Base-by-base conservation (phyloP, 2,113 vertebrate species). In the Pavo muticus region DNA sequence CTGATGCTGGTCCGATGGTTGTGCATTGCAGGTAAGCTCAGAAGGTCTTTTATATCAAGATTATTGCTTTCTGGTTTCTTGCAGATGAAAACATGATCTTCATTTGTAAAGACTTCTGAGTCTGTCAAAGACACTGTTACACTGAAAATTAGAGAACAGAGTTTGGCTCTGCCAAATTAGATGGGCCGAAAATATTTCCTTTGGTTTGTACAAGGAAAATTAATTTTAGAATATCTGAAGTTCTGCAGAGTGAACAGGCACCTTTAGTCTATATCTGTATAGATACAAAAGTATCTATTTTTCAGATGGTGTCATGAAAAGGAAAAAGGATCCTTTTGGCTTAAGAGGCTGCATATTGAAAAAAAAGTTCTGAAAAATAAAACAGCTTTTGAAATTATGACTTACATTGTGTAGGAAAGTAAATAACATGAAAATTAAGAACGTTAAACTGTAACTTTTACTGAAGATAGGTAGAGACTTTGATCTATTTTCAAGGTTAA, bases 1-100 rank as follows among this genome's bases (percentile, higher is more conserved):
- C 99, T 32, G 99, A 99, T 60, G 99, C 99, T 2, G 99, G 99
- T 77, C 99, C 99, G 17, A 99, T 99, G 99, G 99, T 99, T 94
- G 99, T 99, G 48, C 99, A 99, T 93, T 99, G 99, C 98, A 99
- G 99, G 99, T 99, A 97, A 97, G 98, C 23, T 9, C 30, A 78
- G 10, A 48, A 52, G 74, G 44, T 73, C 18, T 74, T 11, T 50
- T 57, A 15, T 18, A 10, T n/a, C 18, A 65, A 61, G 14, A 56
- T 81, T 84, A 24, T 10, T 68, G 44, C 30, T 83, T 59, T 50
- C 40, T 79, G 10, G 52, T 90, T 47, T 54, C 9, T 54, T 68
- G 42, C 24, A 60, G 25, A 47, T 10, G 2, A 57, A 70, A 44
- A 13, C 18, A 16, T 2, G 12, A 9, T 37, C 44, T 76, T 77